A percentile compares a stretch with the other conserved stretches of the same genome.
phyloP scores from a whole-genome alignment of 2,113 vertebrate species.

The Microtus montanus region DNA sequence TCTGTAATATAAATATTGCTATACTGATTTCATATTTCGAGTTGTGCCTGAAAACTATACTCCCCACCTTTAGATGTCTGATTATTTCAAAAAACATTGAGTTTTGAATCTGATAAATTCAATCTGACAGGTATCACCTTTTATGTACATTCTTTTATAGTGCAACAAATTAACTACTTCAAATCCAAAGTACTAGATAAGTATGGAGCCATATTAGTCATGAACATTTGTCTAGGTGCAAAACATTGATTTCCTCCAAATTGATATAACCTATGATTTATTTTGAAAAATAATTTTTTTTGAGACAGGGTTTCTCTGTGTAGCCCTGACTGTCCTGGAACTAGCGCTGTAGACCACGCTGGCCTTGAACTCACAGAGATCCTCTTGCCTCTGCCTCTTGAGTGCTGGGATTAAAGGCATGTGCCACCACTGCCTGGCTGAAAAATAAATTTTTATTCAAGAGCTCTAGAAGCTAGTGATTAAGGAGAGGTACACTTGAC shows the following conservation, averaged over 20 bases:
- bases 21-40: background rate
- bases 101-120: conserved; percentile 15
- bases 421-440: background rate
- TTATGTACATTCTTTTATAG: background rate
- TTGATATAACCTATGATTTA: conserved; percentile 4
- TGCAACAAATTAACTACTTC: background rate
- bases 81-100: conserved; percentile 18
- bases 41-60: background rate
- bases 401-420: no score
- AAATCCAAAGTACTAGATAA: conserved; percentile 34
- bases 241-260: background rate
- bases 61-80: background rate
- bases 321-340: no score
- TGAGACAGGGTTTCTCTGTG: no score
- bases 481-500: background rate
- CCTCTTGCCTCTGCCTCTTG: no score
- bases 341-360: no score
- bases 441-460: background rate
- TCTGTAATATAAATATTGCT: background rate
- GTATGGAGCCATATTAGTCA: background rate
- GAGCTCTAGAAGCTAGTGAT: background rate
- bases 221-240: conserved; percentile 15
- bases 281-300: conserved; percentile 29
- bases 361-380: no score
- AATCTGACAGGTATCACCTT: background rate